These are phyloP conservation scores for Drosophila suzukii DNA, from an alignment of 1,140 invertebrate species.

Conservation along the genomic window DNA sequence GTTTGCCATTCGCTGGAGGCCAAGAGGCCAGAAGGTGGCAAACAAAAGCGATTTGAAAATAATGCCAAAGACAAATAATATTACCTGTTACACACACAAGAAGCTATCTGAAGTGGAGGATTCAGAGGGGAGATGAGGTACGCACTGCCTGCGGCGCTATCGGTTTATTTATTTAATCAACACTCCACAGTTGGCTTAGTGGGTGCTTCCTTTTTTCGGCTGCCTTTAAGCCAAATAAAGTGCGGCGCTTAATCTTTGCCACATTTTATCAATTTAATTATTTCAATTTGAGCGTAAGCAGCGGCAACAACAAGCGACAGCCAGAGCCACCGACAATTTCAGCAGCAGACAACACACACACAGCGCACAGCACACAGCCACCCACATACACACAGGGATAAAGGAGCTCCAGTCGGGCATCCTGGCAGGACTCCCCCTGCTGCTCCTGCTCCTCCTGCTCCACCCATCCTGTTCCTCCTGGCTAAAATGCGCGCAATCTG, in stretches of 20 bases:
- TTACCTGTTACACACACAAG: constrained; percentile 66
- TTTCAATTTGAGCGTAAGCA: constrained; percentile 83
- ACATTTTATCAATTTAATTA: constrained; percentile 84
- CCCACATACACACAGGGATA: constrained; percentile 25
- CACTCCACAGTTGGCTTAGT: constrained; percentile 82
- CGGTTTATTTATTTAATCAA: constrained; percentile 83
- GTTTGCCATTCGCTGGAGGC: constrained; percentile 27
- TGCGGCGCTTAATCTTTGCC: constrained; percentile 82
- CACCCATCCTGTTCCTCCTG: constrained; percentile 61
- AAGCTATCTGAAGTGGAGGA: background rate
- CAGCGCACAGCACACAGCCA: constrained; percentile 20
- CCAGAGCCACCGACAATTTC: constrained; percentile 68
- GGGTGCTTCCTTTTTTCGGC: constrained; percentile 47
- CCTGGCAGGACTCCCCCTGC: constrained; percentile 20
- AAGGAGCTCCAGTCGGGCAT: constrained; percentile 44
- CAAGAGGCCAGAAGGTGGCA: constrained; percentile 46
- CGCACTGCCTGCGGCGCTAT: constrained; percentile 54
- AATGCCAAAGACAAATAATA: constrained; percentile 82
- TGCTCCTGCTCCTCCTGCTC: too few relatives aligned
- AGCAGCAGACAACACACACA: constrained; percentile 55
- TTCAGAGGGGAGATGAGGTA: background rate
- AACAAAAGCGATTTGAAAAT: constrained; percentile 81
- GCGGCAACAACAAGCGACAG: constrained; percentile 54
- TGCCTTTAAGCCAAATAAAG: constrained; percentile 82
- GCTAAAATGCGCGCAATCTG: constrained; percentile 83